Base-by-base conservation (phyloP, 1,140 invertebrate species). In the Prorops nasuta region DNA sequence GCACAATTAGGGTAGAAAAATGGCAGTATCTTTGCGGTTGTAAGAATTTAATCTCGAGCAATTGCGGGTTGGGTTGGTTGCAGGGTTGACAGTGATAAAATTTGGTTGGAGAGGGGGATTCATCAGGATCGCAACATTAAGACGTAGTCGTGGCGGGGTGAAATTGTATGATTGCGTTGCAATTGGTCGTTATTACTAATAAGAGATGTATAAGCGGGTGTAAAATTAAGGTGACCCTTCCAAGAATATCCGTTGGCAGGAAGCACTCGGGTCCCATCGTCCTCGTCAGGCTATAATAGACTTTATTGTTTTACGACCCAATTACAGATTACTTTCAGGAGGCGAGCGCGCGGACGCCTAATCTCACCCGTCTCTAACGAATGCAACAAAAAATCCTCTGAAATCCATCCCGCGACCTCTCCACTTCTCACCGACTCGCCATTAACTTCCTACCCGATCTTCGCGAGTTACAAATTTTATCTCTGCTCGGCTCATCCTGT, bases 251-350 rank as follows among this genome's bases (percentile, higher is more conserved):
- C 18, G 31, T 20, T 14, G 10, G 24, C 48, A 28, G 42, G 32
- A 7, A 14, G 35, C 45, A 39, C 12, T 49, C 28, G 28, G 17
- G 9, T 14, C 49, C 21, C 36, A 20, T 39, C 40, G 36, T 37
- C 54, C 60, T 54, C 55, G 54, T 59, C 60, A 57, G 55, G 56
- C 53, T 55, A 63, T 68, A 63, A 70, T 67, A 65, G 64, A 69
- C 56, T 75, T 75, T 72, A 75, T 75, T 69, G 66, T 73, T 75
- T 73, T 74, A 75, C 67, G 65, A 67, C 59, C 69, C 66, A 69
- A 70, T 75, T 73, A 71, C 59, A 63, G 70, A 74, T 73, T 74
- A 75, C 63, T 67, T 71, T 69, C 66, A 69, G 56, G 67, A 67
- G 58, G 42, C 52, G 49, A 64, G 37, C 46, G 53, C 20, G n/a